Conservation (phyloP, 2,888 invertebrate genomes). For the Eristalis tenax region DNA sequence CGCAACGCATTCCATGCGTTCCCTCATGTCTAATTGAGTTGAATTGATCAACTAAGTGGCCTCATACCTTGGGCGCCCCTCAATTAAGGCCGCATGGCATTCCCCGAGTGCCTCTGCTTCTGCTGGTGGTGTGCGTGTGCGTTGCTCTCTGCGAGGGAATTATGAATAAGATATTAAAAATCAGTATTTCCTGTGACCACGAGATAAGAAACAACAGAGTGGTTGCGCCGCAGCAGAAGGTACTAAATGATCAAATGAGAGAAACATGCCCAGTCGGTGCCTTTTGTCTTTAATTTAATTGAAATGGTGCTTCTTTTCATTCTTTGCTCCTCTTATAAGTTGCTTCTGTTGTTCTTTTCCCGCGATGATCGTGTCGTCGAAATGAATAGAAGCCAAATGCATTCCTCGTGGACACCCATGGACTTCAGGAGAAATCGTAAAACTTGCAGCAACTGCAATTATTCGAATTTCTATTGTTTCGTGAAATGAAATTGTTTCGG, state of each 20-base stretch:
- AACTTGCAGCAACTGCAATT: not conserved
- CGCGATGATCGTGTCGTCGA: not conserved
- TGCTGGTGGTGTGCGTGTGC: not conserved
- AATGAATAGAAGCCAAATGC: not conserved
- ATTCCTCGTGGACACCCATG: not conserved
- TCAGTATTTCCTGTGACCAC: slow-evolving; percentile 20
- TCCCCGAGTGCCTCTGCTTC: slow-evolving; percentile 1
- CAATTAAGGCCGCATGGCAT: slow-evolving; percentile 47
- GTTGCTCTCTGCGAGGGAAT: too few relatives aligned
- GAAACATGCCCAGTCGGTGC: slow-evolving; percentile 46
- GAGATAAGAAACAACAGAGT: not conserved
- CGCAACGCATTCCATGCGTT: slow-evolving; percentile 32
- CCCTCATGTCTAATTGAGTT: slow-evolving; percentile 23
- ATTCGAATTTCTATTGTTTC: not conserved
- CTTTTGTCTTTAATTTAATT: slow-evolving; percentile 49
- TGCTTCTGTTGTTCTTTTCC: not conserved
- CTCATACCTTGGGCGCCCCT: slow-evolving; percentile 17
- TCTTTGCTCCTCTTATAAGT: not conserved
- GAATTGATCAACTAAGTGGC: not conserved
- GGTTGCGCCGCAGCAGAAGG: slow-evolving; percentile 16
- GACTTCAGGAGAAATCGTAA: slow-evolving; percentile 3
- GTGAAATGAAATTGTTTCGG: too few relatives aligned
- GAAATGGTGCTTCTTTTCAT: not conserved
- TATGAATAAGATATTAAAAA: slow-evolving; percentile 45
- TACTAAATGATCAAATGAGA: slow-evolving; percentile 45